Conservation (phyloP, 1,140 invertebrate species). For the Nasonia giraulti region DNA sequence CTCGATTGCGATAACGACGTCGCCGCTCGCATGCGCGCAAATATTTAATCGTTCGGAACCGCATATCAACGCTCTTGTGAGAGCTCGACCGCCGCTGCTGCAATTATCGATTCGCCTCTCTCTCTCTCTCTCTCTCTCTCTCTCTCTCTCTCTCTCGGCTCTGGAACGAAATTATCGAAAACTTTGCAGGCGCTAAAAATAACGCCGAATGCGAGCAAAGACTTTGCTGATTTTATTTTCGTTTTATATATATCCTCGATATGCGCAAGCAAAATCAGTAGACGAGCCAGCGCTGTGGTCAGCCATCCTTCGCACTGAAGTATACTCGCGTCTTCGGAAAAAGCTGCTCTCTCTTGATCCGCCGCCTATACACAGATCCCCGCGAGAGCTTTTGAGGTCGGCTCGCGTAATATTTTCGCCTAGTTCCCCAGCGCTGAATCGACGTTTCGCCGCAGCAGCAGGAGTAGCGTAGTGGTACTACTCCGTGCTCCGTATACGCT, state of each 20-base stretch:
- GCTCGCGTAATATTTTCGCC: constrained; percentile 22
- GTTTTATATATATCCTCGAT: no score
- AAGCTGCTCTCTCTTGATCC: no score
- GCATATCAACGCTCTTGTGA: background rate
- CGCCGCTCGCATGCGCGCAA: background rate
- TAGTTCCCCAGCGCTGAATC: constrained; percentile 31
- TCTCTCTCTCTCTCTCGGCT: no score
- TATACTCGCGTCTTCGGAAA: no score
- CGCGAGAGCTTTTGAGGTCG: constrained; percentile 18
- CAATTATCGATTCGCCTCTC: background rate
- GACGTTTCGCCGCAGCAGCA: background rate
- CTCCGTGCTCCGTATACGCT: no score
- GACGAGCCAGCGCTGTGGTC: no score
- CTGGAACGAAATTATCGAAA: constrained; percentile 6
- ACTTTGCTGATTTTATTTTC: no score
- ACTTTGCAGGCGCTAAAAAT: constrained; percentile 4
- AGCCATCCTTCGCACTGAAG: background rate
- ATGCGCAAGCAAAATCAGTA: no score
- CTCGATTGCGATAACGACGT: no score
- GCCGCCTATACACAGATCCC: background rate
- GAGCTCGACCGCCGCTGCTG: background rate
- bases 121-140: no score
- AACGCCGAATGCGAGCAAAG: background rate
- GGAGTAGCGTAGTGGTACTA: no score
- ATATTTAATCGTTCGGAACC: constrained; percentile 20